Evolutionary conservation across 2,797 vertebrate species (phyloP).

Genomic region (Brachyrhaphis roseni): DNA sequence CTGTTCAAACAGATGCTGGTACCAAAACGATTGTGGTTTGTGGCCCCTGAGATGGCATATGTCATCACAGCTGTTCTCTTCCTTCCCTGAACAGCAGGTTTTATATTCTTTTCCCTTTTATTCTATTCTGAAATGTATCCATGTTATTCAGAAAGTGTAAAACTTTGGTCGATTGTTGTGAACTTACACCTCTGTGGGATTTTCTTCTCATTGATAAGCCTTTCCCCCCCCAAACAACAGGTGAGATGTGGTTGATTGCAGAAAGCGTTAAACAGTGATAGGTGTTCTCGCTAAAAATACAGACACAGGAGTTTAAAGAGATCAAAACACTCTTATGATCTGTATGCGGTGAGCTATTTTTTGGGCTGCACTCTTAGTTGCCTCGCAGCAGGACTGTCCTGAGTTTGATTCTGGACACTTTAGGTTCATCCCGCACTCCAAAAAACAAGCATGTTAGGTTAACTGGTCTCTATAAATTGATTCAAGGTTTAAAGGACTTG

Average conservation of each 20-base stretch:
- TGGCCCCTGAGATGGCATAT: conserved; percentile 45
- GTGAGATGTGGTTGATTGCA: conserved; percentile 49
- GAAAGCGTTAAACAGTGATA: conserved; percentile 40
- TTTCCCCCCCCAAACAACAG: conserved; percentile 60
- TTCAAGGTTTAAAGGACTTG: background rate
- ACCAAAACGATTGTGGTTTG: conserved; percentile 22
- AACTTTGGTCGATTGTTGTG: conserved; percentile 51
- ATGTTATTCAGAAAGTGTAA: conserved; percentile 51
- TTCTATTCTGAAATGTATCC: background rate
- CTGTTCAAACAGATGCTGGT: background rate
- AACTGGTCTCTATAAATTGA: background rate
- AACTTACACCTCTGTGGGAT: conserved; percentile 64
- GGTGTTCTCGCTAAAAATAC: background rate
- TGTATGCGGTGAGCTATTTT: background rate
- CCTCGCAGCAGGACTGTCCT: background rate
- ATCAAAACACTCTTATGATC: background rate
- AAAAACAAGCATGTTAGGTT: background rate
- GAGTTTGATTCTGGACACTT: background rate
- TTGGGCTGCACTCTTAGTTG: background rate
- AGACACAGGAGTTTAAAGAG: background rate
- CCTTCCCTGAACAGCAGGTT: conserved; percentile 28
- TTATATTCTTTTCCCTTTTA: background rate
- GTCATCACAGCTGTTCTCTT: conserved; percentile 31
- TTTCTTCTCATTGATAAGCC: conserved; percentile 45
- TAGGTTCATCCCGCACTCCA: background rate